phyloP scores from a whole-genome alignment of 2,797 vertebrate genomes.

The Sebastiscus albofasciatus region DNA sequence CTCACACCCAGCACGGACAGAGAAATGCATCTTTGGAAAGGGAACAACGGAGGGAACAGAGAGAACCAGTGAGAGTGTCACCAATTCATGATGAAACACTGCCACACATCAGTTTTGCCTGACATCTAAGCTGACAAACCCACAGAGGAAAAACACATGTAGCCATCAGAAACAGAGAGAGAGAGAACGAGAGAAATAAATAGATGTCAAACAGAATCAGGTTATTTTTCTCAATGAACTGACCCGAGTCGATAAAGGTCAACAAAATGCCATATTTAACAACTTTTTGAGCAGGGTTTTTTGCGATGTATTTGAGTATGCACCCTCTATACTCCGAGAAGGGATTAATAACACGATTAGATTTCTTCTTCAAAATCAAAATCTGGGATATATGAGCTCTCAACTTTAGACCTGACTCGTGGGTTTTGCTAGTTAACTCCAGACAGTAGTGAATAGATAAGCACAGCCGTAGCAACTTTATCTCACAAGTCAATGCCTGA shows the following conservation, averaged over 20 bases:
- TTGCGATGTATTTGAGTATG: slow-evolving; percentile 11
- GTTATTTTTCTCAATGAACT: slow-evolving; percentile 44
- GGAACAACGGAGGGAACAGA: slow-evolving; percentile 33
- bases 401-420: slow-evolving; percentile 13
- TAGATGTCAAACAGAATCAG: slow-evolving; percentile 59
- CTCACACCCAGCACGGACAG: slow-evolving; percentile 31
- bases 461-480: slow-evolving; percentile 68
- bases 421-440: slow-evolving; percentile 40
- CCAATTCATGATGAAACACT: slow-evolving; percentile 71
- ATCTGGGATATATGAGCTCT: background rate
- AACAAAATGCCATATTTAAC: slow-evolving; percentile 57
- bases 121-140: slow-evolving; percentile 47
- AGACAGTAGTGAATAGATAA: slow-evolving; percentile 53
- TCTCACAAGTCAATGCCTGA: slow-evolving; percentile 19
- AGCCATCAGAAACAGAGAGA: slow-evolving; percentile 35
- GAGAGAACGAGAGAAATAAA: slow-evolving; percentile 31
- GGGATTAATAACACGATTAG: slow-evolving; percentile 8
- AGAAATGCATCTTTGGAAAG: slow-evolving; percentile 38
- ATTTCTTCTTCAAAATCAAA: slow-evolving; percentile 21
- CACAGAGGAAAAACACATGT: slow-evolving; percentile 42
- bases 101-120: slow-evolving; percentile 67
- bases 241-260: slow-evolving; percentile 34
- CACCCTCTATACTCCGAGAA: slow-evolving; percentile 16
- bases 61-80: slow-evolving; percentile 58
- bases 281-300: slow-evolving; percentile 47